phyloP scores from a whole-genome alignment of 1,140 invertebrate genomes.

The Penaeus japonicus region DNA sequence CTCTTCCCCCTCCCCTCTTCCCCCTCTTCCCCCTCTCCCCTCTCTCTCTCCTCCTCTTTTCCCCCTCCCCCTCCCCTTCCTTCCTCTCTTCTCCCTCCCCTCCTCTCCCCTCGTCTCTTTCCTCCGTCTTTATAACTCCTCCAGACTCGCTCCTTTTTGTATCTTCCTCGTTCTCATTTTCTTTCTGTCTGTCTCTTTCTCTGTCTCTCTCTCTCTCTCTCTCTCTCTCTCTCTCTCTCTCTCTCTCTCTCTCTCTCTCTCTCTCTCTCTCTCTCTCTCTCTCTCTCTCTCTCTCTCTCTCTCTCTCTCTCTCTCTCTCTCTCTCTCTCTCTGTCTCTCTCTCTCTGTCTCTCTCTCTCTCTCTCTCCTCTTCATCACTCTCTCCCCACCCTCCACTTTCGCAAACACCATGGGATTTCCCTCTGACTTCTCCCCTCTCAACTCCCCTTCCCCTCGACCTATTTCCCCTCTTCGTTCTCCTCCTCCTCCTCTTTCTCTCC shows the following conservation, averaged over 20 bases:
- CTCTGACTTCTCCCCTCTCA: background rate
- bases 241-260: background rate
- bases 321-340: conserved; percentile 11
- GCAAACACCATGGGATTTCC: background rate
- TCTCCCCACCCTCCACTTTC: background rate
- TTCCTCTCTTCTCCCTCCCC: background rate
- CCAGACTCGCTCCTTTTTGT: background rate
- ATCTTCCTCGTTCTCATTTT: too few species aligned
- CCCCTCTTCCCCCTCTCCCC: background rate
- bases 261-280: background rate
- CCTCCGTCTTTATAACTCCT: background rate
- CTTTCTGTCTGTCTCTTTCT: background rate
- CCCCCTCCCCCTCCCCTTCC: background rate
- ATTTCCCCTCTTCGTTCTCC: background rate
- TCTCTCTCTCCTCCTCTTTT: background rate
- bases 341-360: background rate
- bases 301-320: background rate
- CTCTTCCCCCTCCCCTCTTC: background rate
- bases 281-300: background rate
- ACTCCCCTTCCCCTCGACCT: background rate
- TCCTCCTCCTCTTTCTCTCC: background rate
- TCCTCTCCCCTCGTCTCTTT: background rate
- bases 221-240: background rate
- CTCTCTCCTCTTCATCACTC: background rate
- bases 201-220: background rate